Base-by-base conservation (phyloP, 2,888 invertebrate genomes). In the Hylaea fasciaria region DNA sequence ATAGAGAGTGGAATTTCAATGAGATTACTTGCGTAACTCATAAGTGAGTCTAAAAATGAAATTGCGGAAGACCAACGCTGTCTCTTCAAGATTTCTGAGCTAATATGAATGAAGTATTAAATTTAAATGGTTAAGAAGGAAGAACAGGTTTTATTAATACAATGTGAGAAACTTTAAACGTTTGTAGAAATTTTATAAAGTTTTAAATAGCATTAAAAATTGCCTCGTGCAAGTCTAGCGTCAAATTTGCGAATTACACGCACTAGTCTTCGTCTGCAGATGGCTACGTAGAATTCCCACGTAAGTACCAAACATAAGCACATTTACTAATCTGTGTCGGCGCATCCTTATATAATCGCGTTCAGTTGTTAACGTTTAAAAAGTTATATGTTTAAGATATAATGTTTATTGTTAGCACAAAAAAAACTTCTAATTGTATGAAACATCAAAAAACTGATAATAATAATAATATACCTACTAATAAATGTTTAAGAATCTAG, bases 1-100 rank as follows among this genome's bases (percentile, higher is more conserved):
- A 76, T 77, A 70, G 71, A 76, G 78, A 75, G 77, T 76, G 50
- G 69, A 68, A 61, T 72, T 57, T 70, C 64, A 74, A 68, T 62
- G 56, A 52, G 68, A 69, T 67, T 68, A 65, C 68, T 70, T 70
- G 63, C 66, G 66, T 58, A 70, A 70, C 62, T 43, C 65, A 66
- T 57, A 57, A 45, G 49, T 47, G 35, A 39, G 8, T 16, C 13
- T 35, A 43, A 40, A 52, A 47, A 32, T 37, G 40, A 47, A 43
- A 61, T 46, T 56, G 43, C 46, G 47, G 47, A 51, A 46, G 52
- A 39, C 35, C 44, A 46, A 35, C 17, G 28, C 9, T 45, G 22
- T 29, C 29, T 43, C 39, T 51, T 48, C 39, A 14, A 17, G 22
- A 40, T 49, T 44, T 59, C 39, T 39, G 53, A 35, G 11, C 11